phyloP scores from a whole-genome alignment of 2,113 vertebrate genomes.

The Alexandromys fortis region DNA sequence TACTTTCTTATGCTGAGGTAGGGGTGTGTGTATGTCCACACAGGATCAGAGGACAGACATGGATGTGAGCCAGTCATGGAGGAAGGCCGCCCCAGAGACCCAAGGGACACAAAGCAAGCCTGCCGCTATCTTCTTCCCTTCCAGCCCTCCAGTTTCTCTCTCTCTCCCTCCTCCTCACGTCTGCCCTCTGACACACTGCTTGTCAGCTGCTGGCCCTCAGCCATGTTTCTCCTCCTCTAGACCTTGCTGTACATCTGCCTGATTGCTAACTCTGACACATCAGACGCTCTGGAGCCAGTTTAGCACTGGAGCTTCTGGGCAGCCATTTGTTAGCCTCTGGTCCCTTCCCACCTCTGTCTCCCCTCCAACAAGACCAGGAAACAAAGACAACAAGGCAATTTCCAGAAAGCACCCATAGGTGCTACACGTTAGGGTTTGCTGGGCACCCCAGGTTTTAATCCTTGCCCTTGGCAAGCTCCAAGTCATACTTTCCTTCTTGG shows the following conservation, averaged over 20 bases:
- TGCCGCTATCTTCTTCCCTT: background rate
- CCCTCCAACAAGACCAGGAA: background rate
- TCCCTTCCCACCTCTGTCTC: background rate
- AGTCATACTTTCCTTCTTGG: background rate
- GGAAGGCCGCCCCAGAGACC: background rate
- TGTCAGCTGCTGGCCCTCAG: background rate
- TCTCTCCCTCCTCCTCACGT: background rate
- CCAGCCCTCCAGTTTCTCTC: background rate
- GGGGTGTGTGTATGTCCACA: rapidly evolving
- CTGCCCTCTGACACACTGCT: background rate
- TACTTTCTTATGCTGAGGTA: background rate
- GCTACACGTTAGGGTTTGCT: background rate
- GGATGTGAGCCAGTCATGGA: background rate
- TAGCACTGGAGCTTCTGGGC: background rate
- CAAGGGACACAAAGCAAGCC: background rate
- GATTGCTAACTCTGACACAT: background rate
- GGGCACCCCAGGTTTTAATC: background rate
- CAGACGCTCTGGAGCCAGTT: background rate
- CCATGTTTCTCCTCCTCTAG: background rate
- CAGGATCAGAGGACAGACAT: background rate
- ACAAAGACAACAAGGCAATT: background rate
- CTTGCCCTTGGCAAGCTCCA: background rate
- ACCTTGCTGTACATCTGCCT: background rate
- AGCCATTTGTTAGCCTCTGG: background rate
- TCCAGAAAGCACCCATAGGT: background rate